phyloP scores from a whole-genome alignment of 2,888 invertebrate genomes.

The Sarcophaga caerulescens region DNA sequence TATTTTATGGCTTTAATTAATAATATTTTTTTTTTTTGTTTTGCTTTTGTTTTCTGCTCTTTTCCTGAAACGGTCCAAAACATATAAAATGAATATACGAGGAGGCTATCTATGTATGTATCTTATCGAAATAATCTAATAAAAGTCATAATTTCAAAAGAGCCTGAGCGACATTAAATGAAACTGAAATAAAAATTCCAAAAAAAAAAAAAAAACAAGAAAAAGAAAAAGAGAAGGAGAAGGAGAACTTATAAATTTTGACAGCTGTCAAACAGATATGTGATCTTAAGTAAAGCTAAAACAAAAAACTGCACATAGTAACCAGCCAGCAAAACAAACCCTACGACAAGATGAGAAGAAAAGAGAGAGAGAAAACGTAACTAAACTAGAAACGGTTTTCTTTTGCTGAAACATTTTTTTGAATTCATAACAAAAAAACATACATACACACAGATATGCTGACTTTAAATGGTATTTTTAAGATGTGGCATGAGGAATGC shows the following conservation, averaged over 20 bases:
- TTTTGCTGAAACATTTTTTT: conserved; percentile 3
- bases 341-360: not conserved
- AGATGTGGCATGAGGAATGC: conserved; percentile 61
- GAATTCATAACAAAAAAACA: not conserved
- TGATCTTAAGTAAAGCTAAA: conserved; percentile 26
- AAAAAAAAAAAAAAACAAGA: conserved; percentile 16
- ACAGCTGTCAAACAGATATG: conserved; percentile 67
- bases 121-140: conserved; percentile 37
- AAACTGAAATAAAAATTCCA: conserved; percentile 4
- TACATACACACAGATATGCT: conserved; percentile 24
- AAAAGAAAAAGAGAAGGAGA: not conserved
- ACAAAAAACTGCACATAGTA: conserved; percentile 51
- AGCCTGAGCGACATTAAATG: conserved; percentile 41
- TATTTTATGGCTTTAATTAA: conserved; percentile 44
- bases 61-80: not conserved
- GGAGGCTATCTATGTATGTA: not conserved
- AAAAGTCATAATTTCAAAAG: conserved; percentile 52
- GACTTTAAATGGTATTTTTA: conserved; percentile 60
- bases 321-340: not conserved
- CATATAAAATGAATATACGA: not conserved
- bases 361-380: conserved; percentile 7
- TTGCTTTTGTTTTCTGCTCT: no score
- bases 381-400: conserved; percentile 35
- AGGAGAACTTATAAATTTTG: conserved; percentile 40
- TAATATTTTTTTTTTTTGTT: not conserved